These are phyloP conservation scores for Drosophila kohkoa DNA, from an alignment of 1,140 invertebrate species.

Conservation along the genomic window DNA sequence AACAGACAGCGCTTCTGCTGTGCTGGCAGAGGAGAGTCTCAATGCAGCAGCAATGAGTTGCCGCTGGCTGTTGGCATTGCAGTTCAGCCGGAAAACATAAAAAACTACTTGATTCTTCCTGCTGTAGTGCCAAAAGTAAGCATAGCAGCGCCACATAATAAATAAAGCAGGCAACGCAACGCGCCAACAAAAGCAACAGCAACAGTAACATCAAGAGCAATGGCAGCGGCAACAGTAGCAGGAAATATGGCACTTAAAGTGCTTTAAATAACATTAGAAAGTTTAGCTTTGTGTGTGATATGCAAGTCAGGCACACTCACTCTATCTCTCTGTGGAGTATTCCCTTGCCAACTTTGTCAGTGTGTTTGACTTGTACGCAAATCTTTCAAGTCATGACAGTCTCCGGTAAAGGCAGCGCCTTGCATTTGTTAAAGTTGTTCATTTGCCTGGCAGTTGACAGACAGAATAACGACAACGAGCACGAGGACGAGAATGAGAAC, in stretches of 20 bases:
- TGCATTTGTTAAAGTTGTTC: conserved; percentile 81
- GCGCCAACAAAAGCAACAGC: neutral
- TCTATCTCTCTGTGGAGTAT: conserved; percentile 5
- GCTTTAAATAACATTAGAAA: conserved; percentile 83
- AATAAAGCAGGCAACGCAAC: conserved; percentile 66
- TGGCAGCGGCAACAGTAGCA: conserved; percentile 30
- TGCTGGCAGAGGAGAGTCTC: conserved; percentile 19
- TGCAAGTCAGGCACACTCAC: conserved; percentile 26
- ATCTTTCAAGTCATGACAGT: conserved; percentile 78
- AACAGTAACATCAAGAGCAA: neutral
- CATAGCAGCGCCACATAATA: conserved; percentile 78
- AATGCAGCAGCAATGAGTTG: conserved; percentile 48
- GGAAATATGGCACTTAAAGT: conserved; percentile 83
- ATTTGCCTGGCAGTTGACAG: conserved; percentile 77
- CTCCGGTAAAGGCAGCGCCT: conserved; percentile 49
- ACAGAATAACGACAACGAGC: conserved; percentile 29
- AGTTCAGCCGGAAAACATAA: conserved; percentile 83
- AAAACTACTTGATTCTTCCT: conserved; percentile 83
- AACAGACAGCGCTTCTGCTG: neutral
- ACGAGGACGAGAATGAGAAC: conserved; percentile 6
- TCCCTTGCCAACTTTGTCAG: conserved; percentile 64
- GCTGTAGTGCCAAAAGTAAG: conserved; percentile 79
- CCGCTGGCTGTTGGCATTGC: conserved; percentile 75
- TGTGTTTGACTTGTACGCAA: conserved; percentile 78
- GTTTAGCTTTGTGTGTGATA: conserved; percentile 53